phyloP scores from a whole-genome alignment of 2,888 invertebrate genomes.

The Himalopsyche japonica region DNA sequence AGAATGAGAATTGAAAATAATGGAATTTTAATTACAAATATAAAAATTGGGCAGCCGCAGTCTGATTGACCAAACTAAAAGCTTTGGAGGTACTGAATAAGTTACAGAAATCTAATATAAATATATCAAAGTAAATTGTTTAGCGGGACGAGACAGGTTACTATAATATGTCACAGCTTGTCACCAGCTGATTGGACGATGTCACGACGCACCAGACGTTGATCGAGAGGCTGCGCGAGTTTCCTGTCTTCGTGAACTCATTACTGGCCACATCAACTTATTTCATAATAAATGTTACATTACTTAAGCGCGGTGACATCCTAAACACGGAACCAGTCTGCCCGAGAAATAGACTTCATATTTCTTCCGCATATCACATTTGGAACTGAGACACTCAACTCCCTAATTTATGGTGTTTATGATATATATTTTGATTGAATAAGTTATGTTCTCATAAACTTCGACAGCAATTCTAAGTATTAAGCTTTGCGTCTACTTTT shows the following conservation, averaged over 20 bases:
- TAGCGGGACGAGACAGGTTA: not conserved
- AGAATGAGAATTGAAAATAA: too few species aligned
- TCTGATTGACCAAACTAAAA: too few species aligned
- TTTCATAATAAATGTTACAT: not conserved
- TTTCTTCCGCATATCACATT: not conserved
- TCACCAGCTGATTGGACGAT: slow-evolving; percentile 11
- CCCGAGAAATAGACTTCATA: not conserved
- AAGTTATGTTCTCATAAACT: too few species aligned
- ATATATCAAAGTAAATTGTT: not conserved
- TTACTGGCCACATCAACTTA: not conserved
- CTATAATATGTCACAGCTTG: not conserved
- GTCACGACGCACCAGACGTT: slow-evolving; percentile 1
- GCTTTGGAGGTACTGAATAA: not conserved
- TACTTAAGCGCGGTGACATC: not conserved
- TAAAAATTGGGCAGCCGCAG: too few species aligned
- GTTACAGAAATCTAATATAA: not conserved
- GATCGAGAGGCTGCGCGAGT: slow-evolving; percentile 3
- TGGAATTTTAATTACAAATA: too few species aligned
- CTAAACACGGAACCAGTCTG: not conserved
- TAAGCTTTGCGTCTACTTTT: too few species aligned
- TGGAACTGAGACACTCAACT: not conserved
- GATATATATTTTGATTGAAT: too few species aligned
- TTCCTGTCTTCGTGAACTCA: not conserved
- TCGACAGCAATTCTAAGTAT: too few species aligned
- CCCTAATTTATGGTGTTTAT: not conserved